These are phyloP conservation scores for Procambarus clarkii DNA, from an alignment of 1,140 invertebrate species.

Conservation along the genomic window DNA sequence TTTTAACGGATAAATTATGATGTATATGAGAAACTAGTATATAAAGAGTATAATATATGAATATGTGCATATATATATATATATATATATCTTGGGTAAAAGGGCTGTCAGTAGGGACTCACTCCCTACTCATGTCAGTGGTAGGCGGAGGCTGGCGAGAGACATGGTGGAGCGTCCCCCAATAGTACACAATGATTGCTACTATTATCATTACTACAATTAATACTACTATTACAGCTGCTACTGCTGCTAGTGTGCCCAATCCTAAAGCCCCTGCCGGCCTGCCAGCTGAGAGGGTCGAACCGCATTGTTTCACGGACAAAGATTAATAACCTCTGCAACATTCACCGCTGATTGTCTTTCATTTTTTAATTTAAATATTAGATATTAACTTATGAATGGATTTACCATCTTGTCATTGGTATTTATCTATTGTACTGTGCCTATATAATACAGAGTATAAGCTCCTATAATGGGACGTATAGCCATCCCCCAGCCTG, in stretches of 20 bases:
- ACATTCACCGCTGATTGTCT: constrained; percentile 45
- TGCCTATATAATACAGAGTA: constrained; percentile 22
- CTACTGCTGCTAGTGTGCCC: constrained; percentile 62
- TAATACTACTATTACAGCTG: constrained; percentile 61
- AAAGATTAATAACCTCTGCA: constrained; percentile 24
- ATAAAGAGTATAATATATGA: constrained; percentile 35
- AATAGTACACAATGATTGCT: constrained; percentile 60
- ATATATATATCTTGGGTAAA: constrained; percentile 28
- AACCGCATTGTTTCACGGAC: constrained; percentile 33
- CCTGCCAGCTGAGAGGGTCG: constrained; percentile 51
- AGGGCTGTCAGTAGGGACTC: constrained; percentile 45
- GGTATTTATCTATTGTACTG: constrained; percentile 47
- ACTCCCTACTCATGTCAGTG: constrained; percentile 50
- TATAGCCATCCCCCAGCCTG: constrained; percentile 30
- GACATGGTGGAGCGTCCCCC: constrained; percentile 63
- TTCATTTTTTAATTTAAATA: constrained; percentile 51
- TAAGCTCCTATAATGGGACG: constrained; percentile 30
- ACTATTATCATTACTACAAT: constrained; percentile 59
- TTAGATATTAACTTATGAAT: constrained; percentile 46
- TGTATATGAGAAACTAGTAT: constrained; percentile 43
- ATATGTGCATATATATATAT: constrained; percentile 18
- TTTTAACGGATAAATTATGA: constrained; percentile 17
- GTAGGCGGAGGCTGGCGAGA: constrained; percentile 60
- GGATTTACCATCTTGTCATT: constrained; percentile 52
- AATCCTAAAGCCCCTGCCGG: constrained; percentile 29